Evolutionary conservation across 2,113 vertebrate genomes (phyloP).

Genomic region (Illadopsis cleaveri): DNA sequence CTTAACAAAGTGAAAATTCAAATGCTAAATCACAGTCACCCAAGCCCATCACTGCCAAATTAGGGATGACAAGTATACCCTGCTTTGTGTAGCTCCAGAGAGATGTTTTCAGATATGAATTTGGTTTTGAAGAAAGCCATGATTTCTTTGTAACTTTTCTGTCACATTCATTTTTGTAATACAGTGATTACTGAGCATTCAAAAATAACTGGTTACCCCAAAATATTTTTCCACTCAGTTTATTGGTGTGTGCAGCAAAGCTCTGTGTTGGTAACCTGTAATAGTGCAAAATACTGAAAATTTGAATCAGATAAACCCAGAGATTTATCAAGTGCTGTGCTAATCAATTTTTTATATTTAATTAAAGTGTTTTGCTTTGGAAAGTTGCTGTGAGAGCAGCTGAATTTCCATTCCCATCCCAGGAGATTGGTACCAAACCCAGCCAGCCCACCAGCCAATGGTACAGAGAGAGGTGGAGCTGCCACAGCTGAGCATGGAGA

Average conservation of each 20-base stretch:
- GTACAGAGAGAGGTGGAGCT: neutral
- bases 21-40: neutral
- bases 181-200: neutral
- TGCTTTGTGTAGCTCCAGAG: neutral
- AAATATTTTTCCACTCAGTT: neutral
- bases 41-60: neutral
- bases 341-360: conserved; percentile 46
- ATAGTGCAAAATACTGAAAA: neutral
- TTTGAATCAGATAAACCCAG: neutral
- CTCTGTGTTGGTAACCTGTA: neutral
- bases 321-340: neutral
- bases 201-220: neutral
- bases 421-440: neutral
- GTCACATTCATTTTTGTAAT: neutral
- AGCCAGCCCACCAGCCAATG: neutral
- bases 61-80: neutral
- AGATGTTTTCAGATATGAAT: neutral
- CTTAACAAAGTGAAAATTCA: neutral
- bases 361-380: conserved; percentile 27
- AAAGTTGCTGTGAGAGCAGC: neutral
- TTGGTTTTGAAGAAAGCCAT: conserved; percentile 6
- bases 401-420: neutral
- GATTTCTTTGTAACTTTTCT: conserved; percentile 12
- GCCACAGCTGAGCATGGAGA: neutral
- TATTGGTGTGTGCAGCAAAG: neutral